A percentile compares a stretch with the other conserved stretches of the same genome.
phyloP scores from a whole-genome alignment of 1,140 invertebrate species.

The Doryteuthis pealeii region DNA sequence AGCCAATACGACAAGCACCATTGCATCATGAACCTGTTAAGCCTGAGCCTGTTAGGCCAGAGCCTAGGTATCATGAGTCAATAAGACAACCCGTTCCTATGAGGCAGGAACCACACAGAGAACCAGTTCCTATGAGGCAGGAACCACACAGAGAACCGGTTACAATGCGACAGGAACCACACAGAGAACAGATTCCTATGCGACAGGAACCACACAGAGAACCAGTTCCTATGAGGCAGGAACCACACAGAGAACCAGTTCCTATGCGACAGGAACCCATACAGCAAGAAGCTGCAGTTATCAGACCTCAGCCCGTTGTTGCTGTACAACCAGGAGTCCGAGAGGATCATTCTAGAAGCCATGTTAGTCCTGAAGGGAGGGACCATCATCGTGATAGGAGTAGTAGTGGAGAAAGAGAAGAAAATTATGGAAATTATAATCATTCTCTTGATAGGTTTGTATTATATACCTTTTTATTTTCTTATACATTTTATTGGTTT shows the following conservation, averaged over 20 bases:
- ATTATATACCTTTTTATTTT: not conserved
- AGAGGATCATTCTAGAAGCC: not conserved
- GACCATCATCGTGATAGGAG: not conserved
- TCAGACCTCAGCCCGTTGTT: not conserved
- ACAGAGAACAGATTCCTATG: not conserved
- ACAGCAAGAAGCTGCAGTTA: not conserved
- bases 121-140: not conserved
- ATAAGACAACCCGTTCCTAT: not conserved
- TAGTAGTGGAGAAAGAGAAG: not conserved
- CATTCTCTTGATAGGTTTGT: slow-evolving; percentile 55
- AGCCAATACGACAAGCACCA: not conserved
- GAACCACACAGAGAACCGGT: not conserved
- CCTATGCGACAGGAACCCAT: not conserved
- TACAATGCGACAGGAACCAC: not conserved
- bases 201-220: not conserved
- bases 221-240: not conserved
- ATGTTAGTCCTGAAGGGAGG: not conserved
- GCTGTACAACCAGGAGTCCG: not conserved
- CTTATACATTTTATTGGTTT: not conserved
- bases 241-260: not conserved
- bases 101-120: not conserved
- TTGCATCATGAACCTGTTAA: not conserved
- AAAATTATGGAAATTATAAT: slow-evolving; percentile 24
- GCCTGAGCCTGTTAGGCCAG: not conserved
- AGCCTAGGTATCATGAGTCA: not conserved